These are phyloP conservation scores for Meloidogyne floridensis DNA, from an alignment of 1,140 invertebrate genomes.

Conservation along the genomic window DNA sequence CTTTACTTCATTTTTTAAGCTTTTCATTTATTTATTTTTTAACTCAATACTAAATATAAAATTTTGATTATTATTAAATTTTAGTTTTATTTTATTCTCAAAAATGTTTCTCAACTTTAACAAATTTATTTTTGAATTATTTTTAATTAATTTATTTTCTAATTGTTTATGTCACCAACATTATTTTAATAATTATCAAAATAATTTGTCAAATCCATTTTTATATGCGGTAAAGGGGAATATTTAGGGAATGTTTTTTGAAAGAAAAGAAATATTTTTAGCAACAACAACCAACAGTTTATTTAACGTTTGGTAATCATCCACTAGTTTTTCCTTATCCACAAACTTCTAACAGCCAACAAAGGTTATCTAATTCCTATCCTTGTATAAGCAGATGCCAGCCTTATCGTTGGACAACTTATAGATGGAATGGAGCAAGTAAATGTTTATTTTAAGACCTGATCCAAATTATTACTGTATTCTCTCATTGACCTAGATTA, in stretches of 20 bases:
- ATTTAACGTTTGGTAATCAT: constrained; percentile 2
- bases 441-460: no score
- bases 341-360: background rate
- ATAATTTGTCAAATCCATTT: constrained; percentile 5
- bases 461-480: no score
- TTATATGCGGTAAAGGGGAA: background rate
- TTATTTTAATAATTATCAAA: constrained; percentile 10
- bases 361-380: constrained; percentile 7
- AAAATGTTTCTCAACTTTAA: background rate
- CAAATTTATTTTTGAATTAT: background rate
- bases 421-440: constrained; percentile 9
- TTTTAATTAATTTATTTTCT: background rate
- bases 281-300: background rate
- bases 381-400: constrained; percentile 15
- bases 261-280: background rate
- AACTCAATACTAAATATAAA: background rate
- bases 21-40: background rate
- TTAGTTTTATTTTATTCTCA: background rate
- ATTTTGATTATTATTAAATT: background rate
- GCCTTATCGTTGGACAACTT: constrained; percentile 18
- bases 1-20: background rate
- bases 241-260: background rate
- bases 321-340: background rate
- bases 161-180: background rate
- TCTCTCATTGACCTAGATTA: no score